Percentiles rank a stretch among this genome's conserved stretches.
phyloP scores from a whole-genome alignment of 2,888 invertebrate species.

The Drosophila recens region DNA sequence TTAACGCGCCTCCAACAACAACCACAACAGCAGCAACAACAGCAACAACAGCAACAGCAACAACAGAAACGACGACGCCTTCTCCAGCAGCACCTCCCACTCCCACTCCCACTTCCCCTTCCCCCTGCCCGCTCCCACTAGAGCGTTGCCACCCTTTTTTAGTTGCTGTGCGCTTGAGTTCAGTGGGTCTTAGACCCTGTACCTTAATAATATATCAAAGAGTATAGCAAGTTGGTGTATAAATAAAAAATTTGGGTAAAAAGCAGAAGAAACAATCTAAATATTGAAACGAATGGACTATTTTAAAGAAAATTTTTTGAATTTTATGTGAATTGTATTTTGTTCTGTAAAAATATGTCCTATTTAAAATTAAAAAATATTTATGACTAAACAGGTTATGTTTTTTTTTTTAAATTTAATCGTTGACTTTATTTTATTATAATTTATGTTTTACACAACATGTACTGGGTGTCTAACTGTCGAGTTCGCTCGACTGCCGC shows the following conservation, averaged over 20 bases:
- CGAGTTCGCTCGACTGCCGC: background rate
- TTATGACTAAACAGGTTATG: too few relatives aligned
- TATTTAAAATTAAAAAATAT: too few relatives aligned
- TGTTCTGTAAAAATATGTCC: too few relatives aligned
- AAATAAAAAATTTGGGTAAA: too few relatives aligned
- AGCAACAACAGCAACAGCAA: constrained; percentile 11
- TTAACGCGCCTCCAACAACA: constrained; percentile 62
- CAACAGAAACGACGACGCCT: constrained; percentile 42
- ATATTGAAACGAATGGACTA: too few relatives aligned
- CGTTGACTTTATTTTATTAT: background rate
- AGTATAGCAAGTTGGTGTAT: background rate
- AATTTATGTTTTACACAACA: background rate
- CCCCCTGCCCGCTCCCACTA: background rate
- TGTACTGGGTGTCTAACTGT: background rate
- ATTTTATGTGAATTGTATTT: too few relatives aligned
- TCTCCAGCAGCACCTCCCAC: background rate
- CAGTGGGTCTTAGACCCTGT: constrained; percentile 12
- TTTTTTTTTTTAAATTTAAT: too few relatives aligned
- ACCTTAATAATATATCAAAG: background rate
- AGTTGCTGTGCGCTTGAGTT: constrained; percentile 14
- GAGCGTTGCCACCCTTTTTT: constrained; percentile 43
- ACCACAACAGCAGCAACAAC: constrained; percentile 19
- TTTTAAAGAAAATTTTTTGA: too few relatives aligned
- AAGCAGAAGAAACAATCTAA: too few relatives aligned
- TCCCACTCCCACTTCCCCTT: background rate